A percentile compares a stretch with the other conserved stretches of the same genome.
Conservation (phyloP, 35 echinoderm and acorn worm species). For the Patiria miniata region DNA sequence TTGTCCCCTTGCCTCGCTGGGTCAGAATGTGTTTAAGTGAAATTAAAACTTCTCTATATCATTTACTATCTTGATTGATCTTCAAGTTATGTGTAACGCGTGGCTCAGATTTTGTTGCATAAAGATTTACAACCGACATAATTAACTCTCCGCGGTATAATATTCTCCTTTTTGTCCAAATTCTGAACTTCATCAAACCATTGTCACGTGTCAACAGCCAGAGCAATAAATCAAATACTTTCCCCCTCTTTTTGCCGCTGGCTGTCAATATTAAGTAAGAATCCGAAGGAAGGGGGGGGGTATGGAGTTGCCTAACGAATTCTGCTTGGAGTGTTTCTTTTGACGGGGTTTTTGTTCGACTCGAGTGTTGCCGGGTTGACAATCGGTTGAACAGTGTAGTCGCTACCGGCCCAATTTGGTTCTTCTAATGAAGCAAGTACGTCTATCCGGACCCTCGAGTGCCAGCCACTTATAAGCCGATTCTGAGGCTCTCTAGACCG, state of each 20-base stretch:
- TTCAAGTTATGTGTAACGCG: no score
- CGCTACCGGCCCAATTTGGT: conserved; percentile 20
- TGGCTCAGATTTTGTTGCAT: no score
- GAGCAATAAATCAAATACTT: conserved; percentile 4
- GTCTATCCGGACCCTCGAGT: conserved; percentile 15
- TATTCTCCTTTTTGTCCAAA: not conserved
- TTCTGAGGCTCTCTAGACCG: not conserved
- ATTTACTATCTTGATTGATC: no score
- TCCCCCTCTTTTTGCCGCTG: not conserved
- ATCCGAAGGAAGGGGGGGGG: not conserved
- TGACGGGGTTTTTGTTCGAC: conserved; percentile 1
- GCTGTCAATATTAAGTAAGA: not conserved
- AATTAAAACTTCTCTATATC: no score
- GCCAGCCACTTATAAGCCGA: conserved; percentile 13
- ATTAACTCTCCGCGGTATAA: no score
- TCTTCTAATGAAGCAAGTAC: conserved; percentile 7
- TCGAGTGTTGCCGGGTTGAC: not conserved
- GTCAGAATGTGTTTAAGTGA: no score
- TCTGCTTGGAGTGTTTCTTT: not conserved
- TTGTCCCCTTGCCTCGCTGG: no score
- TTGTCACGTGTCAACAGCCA: not conserved
- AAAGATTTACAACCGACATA: no score
- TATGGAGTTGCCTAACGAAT: not conserved
- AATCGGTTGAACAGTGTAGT: not conserved
- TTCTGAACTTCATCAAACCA: not conserved